Evolutionary conservation across 2,888 invertebrate genomes (phyloP).

Genomic region (Agelastica alni): DNA sequence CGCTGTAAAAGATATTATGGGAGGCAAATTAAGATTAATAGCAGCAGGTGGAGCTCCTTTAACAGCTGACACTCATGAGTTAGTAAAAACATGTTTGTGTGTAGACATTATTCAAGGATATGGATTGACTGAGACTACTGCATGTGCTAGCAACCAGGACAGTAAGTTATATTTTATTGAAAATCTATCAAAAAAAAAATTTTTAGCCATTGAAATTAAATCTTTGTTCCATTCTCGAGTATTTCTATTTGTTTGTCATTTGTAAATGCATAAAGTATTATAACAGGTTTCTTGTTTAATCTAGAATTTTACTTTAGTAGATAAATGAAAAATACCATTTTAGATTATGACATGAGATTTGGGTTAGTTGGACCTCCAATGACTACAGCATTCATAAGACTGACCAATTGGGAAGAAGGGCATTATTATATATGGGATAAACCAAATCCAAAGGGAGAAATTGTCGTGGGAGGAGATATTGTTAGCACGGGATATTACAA

Average conservation of each 20-base stretch:
- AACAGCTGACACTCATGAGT: slow-evolving; percentile 91
- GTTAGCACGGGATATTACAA: slow-evolving; percentile 96
- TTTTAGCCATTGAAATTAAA: too few species aligned
- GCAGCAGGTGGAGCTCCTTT: slow-evolving; percentile 94
- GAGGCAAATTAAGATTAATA: slow-evolving; percentile 85
- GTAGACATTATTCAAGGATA: slow-evolving; percentile 90
- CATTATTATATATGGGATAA: slow-evolving; percentile 84
- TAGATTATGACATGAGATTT: slow-evolving; percentile 58
- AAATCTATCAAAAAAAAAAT: too few species aligned
- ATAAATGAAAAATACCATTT: slow-evolving; percentile 12
- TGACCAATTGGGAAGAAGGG: slow-evolving; percentile 94
- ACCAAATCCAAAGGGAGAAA: slow-evolving; percentile 80
- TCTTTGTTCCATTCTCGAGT: too few species aligned
- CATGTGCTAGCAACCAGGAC: slow-evolving; percentile 86
- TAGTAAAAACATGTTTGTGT: slow-evolving; percentile 88
- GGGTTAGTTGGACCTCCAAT: slow-evolving; percentile 90
- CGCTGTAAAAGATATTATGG: slow-evolving; percentile 66
- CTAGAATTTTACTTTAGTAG: background rate
- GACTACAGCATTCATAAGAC: slow-evolving; percentile 78
- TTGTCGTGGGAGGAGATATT: slow-evolving; percentile 78
- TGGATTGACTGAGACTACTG: slow-evolving; percentile 95
- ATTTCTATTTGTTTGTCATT: too few species aligned
- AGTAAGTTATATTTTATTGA: too few species aligned
- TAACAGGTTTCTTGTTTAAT: too few species aligned
- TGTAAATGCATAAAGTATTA: too few species aligned